Conservation (phyloP, 1,140 invertebrate genomes). For the Heliconius eleuchia region DNA sequence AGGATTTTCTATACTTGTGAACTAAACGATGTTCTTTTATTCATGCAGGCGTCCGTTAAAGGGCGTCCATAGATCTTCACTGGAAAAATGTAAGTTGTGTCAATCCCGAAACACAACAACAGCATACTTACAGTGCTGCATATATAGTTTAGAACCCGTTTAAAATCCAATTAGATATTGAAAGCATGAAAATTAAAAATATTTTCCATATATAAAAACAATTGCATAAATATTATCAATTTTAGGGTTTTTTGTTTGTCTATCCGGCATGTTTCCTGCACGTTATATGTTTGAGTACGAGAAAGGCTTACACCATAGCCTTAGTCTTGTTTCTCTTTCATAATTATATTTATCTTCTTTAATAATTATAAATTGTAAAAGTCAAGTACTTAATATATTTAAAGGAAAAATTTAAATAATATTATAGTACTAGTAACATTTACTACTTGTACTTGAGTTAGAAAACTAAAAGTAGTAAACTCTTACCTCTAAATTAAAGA, state of each 20-base stretch:
- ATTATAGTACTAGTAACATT: too few species aligned
- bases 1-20: background rate
- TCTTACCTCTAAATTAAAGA: background rate
- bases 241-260: background rate
- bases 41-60: slow-evolving; percentile 78
- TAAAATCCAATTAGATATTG: slow-evolving; percentile 19
- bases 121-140: slow-evolving; percentile 65
- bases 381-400: background rate
- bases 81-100: slow-evolving; percentile 73
- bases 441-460: too few species aligned
- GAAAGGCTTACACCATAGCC: background rate
- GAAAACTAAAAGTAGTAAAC: too few species aligned
- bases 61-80: slow-evolving; percentile 76
- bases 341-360: background rate
- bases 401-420: too few species aligned
- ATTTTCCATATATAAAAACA: background rate
- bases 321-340: background rate
- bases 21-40: slow-evolving; percentile 50
- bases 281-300: slow-evolving; percentile 12
- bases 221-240: background rate
- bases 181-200: slow-evolving; percentile 19
- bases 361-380: background rate
- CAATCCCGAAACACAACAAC: slow-evolving; percentile 49
- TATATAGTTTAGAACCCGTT: slow-evolving; percentile 24
- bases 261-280: slow-evolving; percentile 53